phyloP scores from a whole-genome alignment of 2,113 vertebrate species.

The Osmerus eperlanus region DNA sequence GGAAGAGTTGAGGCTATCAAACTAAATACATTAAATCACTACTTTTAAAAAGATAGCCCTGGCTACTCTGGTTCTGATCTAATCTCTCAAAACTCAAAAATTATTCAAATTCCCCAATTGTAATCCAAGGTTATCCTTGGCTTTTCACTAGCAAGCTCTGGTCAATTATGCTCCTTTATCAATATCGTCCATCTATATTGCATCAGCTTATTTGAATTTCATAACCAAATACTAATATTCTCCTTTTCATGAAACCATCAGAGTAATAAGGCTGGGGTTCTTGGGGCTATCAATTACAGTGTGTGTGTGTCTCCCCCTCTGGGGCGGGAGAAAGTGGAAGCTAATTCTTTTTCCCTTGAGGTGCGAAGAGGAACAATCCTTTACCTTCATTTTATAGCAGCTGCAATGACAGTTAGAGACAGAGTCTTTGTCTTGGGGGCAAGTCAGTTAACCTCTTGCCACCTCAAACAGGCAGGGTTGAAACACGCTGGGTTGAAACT shows the following conservation, averaged over 20 bases:
- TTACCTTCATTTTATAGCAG: conserved; percentile 67
- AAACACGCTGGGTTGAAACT: conserved; percentile 44
- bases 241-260: conserved; percentile 53
- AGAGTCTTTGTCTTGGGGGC: conserved; percentile 65
- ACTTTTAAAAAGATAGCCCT: conserved; percentile 30
- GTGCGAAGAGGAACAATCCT: conserved; percentile 60
- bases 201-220: conserved; percentile 66
- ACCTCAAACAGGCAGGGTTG: conserved; percentile 49
- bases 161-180: conserved; percentile 61
- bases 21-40: conserved; percentile 34
- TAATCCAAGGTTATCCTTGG: conserved; percentile 34
- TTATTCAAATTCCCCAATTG: conserved; percentile 47
- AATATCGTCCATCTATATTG: conserved; percentile 51
- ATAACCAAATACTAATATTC: conserved; percentile 68
- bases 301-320: conserved; percentile 13
- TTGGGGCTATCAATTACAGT: conserved; percentile 56
- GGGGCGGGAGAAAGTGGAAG: conserved; percentile 46
- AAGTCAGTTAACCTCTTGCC: conserved; percentile 70
- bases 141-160: conserved; percentile 37
- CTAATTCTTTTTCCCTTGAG: conserved; percentile 63
- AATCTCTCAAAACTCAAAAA: conserved; percentile 45
- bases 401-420: conserved; percentile 55
- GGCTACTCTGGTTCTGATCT: conserved; percentile 31
- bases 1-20: conserved; percentile 13
- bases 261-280: conserved; percentile 60